Percentiles rank a stretch among this genome's conserved stretches.
Evolutionary conservation across 2,888 invertebrate genomes (phyloP).

Genomic region (Drosophila incognita): DNA sequence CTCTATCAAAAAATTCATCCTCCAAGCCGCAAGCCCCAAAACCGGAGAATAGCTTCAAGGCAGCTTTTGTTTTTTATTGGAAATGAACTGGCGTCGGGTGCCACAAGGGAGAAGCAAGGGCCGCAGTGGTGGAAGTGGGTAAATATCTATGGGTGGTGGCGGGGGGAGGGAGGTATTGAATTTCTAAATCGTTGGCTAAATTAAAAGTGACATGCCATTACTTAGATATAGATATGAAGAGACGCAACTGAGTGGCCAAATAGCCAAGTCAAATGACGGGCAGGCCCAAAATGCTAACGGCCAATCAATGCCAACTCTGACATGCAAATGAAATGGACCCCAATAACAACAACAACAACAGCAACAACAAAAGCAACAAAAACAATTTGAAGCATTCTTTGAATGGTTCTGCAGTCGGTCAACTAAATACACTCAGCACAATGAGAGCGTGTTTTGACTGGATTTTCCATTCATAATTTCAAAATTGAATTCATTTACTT

Average conservation of each 20-base stretch:
- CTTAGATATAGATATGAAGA: conserved; percentile 60
- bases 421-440: conserved; percentile 25
- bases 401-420: conserved; percentile 17
- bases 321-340: conserved; percentile 53
- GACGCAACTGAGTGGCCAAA: conserved; percentile 3
- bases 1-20: not conserved
- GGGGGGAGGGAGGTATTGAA: conserved; percentile 1
- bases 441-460: conserved; percentile 8
- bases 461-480: conserved; percentile 17
- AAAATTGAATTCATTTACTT: conserved; percentile 32
- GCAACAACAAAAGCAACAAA: conserved; percentile 3
- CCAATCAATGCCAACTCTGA: conserved; percentile 40
- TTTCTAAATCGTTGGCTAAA: conserved; percentile 73
- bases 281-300: conserved; percentile 31
- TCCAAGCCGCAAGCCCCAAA: not conserved
- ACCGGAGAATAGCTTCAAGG: not conserved
- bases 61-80: conserved; percentile 57
- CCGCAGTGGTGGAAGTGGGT: not conserved
- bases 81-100: conserved; percentile 46
- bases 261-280: conserved; percentile 47
- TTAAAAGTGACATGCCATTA: conserved; percentile 78
- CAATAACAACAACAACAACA: conserved; percentile 17
- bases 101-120: conserved; percentile 14
- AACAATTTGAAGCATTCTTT: conserved; percentile 32
- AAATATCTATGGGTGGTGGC: not conserved